Evolutionary conservation across 53 echinoderm and acorn worm genomes (phyloP).

Genomic region (Actinopyga echinites): DNA sequence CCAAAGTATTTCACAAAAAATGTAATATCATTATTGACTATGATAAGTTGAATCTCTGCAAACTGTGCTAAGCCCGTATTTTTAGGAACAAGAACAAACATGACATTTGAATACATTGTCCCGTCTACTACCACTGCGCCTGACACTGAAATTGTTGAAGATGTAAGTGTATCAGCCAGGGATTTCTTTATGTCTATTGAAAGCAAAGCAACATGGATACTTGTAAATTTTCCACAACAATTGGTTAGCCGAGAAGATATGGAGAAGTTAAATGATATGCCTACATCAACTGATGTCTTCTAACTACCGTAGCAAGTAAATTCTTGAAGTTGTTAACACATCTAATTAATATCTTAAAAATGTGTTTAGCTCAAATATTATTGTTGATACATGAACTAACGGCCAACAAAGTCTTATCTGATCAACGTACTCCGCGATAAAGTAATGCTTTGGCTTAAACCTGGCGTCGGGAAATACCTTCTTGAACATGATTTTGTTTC

Average conservation of each 20-base stretch:
- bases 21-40: background rate
- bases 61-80: conserved; percentile 7
- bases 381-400: background rate
- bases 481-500: background rate
- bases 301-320: conserved; percentile 4
- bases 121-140: conserved; percentile 2
- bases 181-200: background rate
- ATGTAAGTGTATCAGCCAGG: background rate
- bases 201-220: too few relatives aligned
- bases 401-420: conserved; percentile 11
- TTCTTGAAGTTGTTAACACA: background rate
- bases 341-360: background rate
- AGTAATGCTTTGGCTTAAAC: conserved; percentile 4
- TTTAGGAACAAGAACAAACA: conserved; percentile 7
- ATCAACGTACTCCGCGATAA: background rate
- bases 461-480: conserved; percentile 2
- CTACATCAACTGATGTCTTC: background rate
- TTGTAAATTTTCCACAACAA: too few relatives aligned
- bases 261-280: conserved; percentile 1
- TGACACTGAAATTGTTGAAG: background rate
- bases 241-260: background rate
- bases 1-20: conserved; percentile 9
- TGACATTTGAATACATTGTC: conserved; percentile 25
- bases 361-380: conserved; percentile 9
- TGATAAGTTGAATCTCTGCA: background rate